These are phyloP conservation scores for Bergia puertoricense DNA, from an alignment of 92 coral and sea anemone genomes.

Conservation along the genomic window DNA sequence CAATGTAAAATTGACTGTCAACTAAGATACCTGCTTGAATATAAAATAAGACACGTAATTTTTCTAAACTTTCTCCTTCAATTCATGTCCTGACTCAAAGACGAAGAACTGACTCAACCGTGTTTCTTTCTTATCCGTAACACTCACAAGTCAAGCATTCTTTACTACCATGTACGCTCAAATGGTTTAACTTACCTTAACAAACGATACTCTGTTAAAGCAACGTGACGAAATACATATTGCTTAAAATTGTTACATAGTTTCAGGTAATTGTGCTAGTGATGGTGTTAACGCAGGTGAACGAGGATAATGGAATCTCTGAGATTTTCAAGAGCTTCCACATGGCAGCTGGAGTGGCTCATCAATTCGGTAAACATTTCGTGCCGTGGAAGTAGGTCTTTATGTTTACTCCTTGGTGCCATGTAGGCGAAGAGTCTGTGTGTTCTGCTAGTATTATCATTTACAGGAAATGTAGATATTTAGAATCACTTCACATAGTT, in stretches of 20 bases:
- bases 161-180: background rate
- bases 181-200: background rate
- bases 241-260: slow-evolving; percentile 3
- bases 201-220: background rate
- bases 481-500: slow-evolving; percentile 14
- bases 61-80: too few relatives aligned
- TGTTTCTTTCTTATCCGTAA: background rate
- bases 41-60: too few relatives aligned
- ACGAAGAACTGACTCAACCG: background rate
- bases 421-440: slow-evolving; percentile 45
- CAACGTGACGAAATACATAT: slow-evolving; percentile 20
- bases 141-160: background rate
- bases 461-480: slow-evolving; percentile 85
- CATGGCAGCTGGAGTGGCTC: slow-evolving; percentile 11
- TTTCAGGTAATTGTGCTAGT: slow-evolving; percentile 12
- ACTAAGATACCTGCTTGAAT: background rate
- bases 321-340: slow-evolving; percentile 1
- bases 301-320: background rate
- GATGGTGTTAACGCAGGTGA: slow-evolving; percentile 7
- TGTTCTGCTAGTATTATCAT: slow-evolving; percentile 61
- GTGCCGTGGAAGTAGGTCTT: slow-evolving; percentile 3
- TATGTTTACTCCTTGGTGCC: slow-evolving; percentile 69
- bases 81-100: background rate
- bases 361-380: slow-evolving; percentile 33
- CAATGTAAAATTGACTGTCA: background rate